phyloP scores from a whole-genome alignment of 2,888 invertebrate species.

The Ditula angustiorana region DNA sequence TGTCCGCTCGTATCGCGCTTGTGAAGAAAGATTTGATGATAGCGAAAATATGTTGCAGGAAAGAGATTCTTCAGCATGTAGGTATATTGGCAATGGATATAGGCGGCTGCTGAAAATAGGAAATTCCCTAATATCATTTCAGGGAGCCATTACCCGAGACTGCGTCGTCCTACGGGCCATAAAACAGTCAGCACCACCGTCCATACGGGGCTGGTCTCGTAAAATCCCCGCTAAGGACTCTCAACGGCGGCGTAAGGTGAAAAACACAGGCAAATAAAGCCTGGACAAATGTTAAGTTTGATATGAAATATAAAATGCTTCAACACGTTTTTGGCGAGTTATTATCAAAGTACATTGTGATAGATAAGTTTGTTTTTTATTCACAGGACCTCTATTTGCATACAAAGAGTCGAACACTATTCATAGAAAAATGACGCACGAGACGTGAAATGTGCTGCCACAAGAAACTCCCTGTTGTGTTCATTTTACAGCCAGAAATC shows the following conservation, averaged over 20 bases:
- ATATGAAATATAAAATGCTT: constrained; percentile 45
- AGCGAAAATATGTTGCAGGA: constrained; percentile 56
- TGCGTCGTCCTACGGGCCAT: constrained; percentile 58
- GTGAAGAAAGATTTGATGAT: constrained; percentile 66
- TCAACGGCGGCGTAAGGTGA: constrained; percentile 56
- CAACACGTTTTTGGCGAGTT: neutral
- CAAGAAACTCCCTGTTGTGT: constrained; percentile 30
- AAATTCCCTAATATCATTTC: constrained; percentile 60
- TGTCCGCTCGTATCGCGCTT: constrained; percentile 57
- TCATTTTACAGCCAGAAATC: constrained; percentile 33
- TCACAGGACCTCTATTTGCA: constrained; percentile 15
- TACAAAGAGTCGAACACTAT: constrained; percentile 7
- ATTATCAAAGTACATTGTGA: neutral
- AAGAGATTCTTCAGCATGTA: constrained; percentile 44
- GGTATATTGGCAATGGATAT: constrained; percentile 52
- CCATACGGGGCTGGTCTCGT: constrained; percentile 50
- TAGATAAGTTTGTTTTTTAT: constrained; percentile 1
- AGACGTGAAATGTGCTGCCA: constrained; percentile 15
- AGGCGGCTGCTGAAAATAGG: constrained; percentile 58
- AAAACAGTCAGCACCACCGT: constrained; percentile 71
- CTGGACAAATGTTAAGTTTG: constrained; percentile 32
- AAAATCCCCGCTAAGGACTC: constrained; percentile 68
- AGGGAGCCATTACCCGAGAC: constrained; percentile 60
- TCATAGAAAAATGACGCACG: constrained; percentile 18
- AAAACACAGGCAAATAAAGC: constrained; percentile 47